Base-by-base conservation (phyloP, 2,888 invertebrate species). In the Brenthis ino region DNA sequence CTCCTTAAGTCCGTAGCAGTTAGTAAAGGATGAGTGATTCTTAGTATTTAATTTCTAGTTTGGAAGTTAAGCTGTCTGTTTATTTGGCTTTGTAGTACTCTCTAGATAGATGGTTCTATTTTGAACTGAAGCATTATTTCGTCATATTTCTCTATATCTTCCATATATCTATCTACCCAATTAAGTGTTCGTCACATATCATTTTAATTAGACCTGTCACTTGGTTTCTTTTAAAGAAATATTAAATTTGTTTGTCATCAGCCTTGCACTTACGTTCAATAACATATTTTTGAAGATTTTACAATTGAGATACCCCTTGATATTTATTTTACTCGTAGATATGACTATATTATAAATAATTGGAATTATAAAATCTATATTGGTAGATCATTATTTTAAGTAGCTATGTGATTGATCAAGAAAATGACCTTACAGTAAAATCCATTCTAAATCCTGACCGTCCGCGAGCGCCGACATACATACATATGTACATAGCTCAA, bases 271-370 rank as follows among this genome's bases (percentile, higher is more conserved):
- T 83, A 80, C 73, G 79, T 83, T 81, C 79, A 80, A 84, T 82
- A 85, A 85, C 66, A 72, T 75, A 85, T 88, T 88, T 88, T 88
- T 82, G 88, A 88, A 78, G 82, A 80, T 79, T 88, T 86, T 88
- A 88, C 87, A 87, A 82, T 76, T 79, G 76, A 77, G 77, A 76
- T 79, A 79, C 77, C 70, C 70, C 68, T 68, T 65, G 43, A 66
- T 66, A 71, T 68, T 68, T 68, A 60, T 11, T 68, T 70, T 70
- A n/a, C n/a, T n/a, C n/a, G n/a, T n/a, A 69, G 64, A 54, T 69
- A 67, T 47, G 61, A 65, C 50, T 55, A 67, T 64, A 51, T 60
- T 57, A 56, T 57, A 67, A 54, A 56, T 61, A 71, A 58, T 51
- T 53, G 53, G 69, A 65, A 75, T 76, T 75, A 75, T 75, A 71